Base-by-base conservation (phyloP, 2,797 vertebrate species). In the Sciurus vulgaris region DNA sequence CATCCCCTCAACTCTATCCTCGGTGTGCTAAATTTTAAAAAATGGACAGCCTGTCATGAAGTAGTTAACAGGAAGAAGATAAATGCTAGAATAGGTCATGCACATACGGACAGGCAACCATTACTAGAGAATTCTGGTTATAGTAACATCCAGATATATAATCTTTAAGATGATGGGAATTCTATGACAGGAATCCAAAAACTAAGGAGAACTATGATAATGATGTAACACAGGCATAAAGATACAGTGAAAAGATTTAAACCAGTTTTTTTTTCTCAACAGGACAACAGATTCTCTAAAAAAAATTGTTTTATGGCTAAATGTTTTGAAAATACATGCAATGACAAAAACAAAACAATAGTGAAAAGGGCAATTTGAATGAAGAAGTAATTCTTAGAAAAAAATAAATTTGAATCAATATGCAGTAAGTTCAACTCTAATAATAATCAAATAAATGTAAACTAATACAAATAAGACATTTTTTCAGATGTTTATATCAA, bases 1-100 rank as follows among this genome's bases (percentile, higher is more conserved):
- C 99, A 99, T 99, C 67, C 99, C 99, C 88, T 99, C 99, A 86
- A 99, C 99, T 98, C 99, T 99, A 85, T 99, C 99, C 93, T 99
- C 99, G 0, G 98, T 96, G 96, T 99, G 99, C 99, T 99, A 95
- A 93, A 4, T 95, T 69, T 56, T 14, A 85, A 93, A 96, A 88
- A 86, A 59, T 38, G n/a, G 0, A 28, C 12, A 95, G 35, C 17
- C 38, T 77, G 13, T 93, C 30, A 82, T 61, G 41, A 95, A 84
- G 65, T 47, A 93, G 63, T 56, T 77, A 86, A 61, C 30, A 89
- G 35, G n/a, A 33, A 74, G 72, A 95, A 84, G 35, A 86, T 44
- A 77, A 93, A 86, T 35, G 24, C 18, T 72, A 30, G 30, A 93
- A 41, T 30, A 85, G 17, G 30, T 59, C 18, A 76, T 47, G 79